These are phyloP conservation scores for Antheraea mylitta DNA, from an alignment of 1,140 invertebrate genomes.

Conservation along the genomic window DNA sequence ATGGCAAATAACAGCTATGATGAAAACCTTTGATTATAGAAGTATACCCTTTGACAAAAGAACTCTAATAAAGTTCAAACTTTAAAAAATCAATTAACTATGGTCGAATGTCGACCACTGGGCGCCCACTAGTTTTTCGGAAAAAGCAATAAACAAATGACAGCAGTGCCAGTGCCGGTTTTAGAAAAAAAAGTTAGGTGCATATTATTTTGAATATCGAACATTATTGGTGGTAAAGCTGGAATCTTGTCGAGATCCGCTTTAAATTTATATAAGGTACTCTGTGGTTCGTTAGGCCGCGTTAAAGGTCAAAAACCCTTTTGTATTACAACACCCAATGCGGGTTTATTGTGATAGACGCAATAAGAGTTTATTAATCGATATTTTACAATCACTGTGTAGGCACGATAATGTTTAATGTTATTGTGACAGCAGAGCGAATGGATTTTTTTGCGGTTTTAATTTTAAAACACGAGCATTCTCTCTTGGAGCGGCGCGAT, in stretches of 20 bases:
- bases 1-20: no score
- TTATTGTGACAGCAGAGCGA: background rate
- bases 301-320: slow-evolving; percentile 2
- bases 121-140: no score
- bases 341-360: background rate
- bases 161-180: no score
- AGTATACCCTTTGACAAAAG: no score
- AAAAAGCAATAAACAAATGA: no score
- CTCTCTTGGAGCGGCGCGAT: slow-evolving; percentile 1
- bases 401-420: background rate
- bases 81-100: no score
- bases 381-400: background rate
- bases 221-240: background rate
- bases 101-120: no score
- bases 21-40: no score
- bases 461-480: slow-evolving; percentile 1
- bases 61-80: no score
- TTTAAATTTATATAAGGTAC: background rate
- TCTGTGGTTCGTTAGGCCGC: background rate
- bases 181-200: no score
- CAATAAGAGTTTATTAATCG: background rate
- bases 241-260: background rate
- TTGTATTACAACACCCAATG: background rate
- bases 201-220: no score
- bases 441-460: background rate